Evolutionary conservation across 2,797 vertebrate genomes (phyloP), one percentile per base, ranked within the genome.

Genomic region (Scyliorhinus canicula): DNA sequence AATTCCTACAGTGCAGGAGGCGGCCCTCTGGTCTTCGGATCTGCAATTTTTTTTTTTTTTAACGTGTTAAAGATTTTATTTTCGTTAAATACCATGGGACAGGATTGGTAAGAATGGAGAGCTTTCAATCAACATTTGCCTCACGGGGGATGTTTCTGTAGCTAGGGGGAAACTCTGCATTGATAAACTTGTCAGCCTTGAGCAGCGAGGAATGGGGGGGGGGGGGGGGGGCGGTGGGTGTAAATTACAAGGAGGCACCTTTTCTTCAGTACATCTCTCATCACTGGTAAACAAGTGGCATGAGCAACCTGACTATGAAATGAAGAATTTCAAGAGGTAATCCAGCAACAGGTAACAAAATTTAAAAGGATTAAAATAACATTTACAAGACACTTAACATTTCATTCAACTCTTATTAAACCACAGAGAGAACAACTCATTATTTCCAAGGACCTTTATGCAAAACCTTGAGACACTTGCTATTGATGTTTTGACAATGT

Each of bases 341-440:
- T 97, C 97, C 97, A 98, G 98, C 97, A 98, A 98, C 98, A 98
- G 97, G 98, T 98, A 96, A 96, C 95, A 97, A 98, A 97, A 97
- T 98, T 95, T 98, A 98, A 98, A 98, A 98, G 97, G 97, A 98
- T 98, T 99, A 98, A 99, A 99, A 99, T 97, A 98, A 99, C 98
- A 99, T 98, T 98, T 98, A 99, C 98, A 98, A 98, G 98, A 99
- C 98, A 98, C 97, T 98, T 97, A 98, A 98, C 98, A 98, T 98
- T 98, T 98, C 97, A 97, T 96, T 97, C 96, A 98, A 98, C 97
- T 98, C 98, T 98, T 98, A 98, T 98, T 98, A 98, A 99, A 99
- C 97, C 97, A 98, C 97, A 98, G 97, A 97, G 97, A 98, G 97
- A 97, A 98, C 97, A 96, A 97, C 97, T 97, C 96, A 96, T 98